Evolutionary conservation across 2,888 invertebrate species (phyloP).

Genomic region (Lasioglossum marginatum): DNA sequence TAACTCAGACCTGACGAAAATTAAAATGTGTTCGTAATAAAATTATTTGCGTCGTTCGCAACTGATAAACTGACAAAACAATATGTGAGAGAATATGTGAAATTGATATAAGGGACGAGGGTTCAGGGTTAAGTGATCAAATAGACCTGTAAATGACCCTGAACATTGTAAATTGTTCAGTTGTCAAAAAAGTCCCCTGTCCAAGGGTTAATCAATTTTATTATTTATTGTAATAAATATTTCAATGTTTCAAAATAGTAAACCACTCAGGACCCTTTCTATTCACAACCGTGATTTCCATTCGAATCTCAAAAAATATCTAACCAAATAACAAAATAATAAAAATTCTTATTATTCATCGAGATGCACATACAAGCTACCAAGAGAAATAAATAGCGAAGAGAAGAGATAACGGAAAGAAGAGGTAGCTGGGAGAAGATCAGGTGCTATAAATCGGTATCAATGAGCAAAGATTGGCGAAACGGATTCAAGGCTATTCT

Average conservation of each 20-base stretch:
- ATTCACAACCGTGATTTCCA: not conserved
- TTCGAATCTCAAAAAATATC: not conserved
- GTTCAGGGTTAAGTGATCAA: not conserved
- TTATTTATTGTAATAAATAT: not conserved
- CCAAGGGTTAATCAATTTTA: not conserved
- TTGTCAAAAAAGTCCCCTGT: not conserved
- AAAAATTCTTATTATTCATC: not conserved
- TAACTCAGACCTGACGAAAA: not conserved
- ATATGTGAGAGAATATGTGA: too few species aligned
- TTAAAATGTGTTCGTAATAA: not conserved
- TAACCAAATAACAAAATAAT: not conserved
- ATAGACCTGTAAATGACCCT: not conserved
- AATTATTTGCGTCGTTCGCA: not conserved
- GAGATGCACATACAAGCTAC: not conserved
- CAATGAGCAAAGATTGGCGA: not conserved
- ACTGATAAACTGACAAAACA: not conserved
- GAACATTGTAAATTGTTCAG: not conserved
- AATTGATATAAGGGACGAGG: not conserved
- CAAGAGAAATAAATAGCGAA: not conserved
- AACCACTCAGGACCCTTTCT: not conserved
- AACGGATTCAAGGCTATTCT: conserved; percentile 21
- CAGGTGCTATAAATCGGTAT: not conserved
- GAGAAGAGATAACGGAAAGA: not conserved
- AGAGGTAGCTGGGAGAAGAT: not conserved
- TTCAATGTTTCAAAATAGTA: not conserved